phyloP scores from a whole-genome alignment of 2,113 vertebrate genomes.

The Laterallus jamaicensis region DNA sequence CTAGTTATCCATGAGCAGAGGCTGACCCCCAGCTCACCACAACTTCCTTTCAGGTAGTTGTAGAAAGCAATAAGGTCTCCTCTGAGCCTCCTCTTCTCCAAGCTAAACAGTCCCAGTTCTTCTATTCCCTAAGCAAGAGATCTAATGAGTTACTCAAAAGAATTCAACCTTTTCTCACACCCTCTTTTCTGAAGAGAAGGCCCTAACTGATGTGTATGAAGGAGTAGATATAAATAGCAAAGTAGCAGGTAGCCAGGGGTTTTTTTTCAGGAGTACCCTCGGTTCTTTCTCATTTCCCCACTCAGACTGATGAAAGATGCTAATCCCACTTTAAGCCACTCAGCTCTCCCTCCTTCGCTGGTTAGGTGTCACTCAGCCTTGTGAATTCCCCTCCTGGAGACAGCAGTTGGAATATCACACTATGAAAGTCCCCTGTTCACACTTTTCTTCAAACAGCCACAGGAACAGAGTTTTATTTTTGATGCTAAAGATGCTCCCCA shows the following conservation, averaged over 20 bases:
- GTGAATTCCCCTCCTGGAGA: background rate
- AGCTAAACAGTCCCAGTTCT: too few relatives aligned
- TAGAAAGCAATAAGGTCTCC: too few relatives aligned
- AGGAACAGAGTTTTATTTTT: background rate
- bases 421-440: background rate
- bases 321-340: background rate
- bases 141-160: background rate
- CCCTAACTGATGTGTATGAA: background rate
- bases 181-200: background rate
- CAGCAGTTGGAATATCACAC: slow-evolving; percentile 12
- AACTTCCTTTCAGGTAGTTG: too few relatives aligned
- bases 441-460: background rate
- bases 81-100: too few relatives aligned
- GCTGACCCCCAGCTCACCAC: too few relatives aligned
- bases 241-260: background rate
- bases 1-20: too few relatives aligned
- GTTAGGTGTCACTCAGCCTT: background rate
- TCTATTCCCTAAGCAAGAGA: background rate
- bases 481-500: background rate
- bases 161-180: background rate
- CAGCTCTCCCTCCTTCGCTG: background rate
- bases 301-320: background rate
- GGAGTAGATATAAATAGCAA: background rate
- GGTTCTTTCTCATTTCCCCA: background rate
- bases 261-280: background rate